Base-by-base conservation (phyloP, 35 echinoderm and acorn worm genomes). In the Ophiothrix spiculata region DNA sequence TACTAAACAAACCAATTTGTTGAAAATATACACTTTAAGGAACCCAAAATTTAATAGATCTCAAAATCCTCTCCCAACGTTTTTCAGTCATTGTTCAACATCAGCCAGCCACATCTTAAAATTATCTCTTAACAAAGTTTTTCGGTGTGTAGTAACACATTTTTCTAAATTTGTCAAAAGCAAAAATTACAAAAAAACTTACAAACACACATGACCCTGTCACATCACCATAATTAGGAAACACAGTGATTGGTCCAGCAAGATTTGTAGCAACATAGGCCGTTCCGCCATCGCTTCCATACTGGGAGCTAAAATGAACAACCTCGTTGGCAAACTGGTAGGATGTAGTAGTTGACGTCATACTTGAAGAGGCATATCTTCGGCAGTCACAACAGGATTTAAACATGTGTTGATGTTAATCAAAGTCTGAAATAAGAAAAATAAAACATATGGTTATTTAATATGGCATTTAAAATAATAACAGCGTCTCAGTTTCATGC, bases 151-250 rank as follows among this genome's bases (percentile, higher is more conserved):
- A n/a, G n/a, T n/a, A n/a, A n/a, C n/a, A n/a, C n/a, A n/a, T n/a
- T 63, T 28, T 15, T 15, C 56, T 28, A 14, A 63, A 63, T 15
- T 63, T 63, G 14, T 15, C 56, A 14, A 63, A 63, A 63, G n/a
- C 56, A 14, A 63, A 63, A 63, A 63, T 28, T 15, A 28, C 56
- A 63, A 28, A 15, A 19, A 32, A 32, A 97, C 94, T 97, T 82
- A 97, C 94, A 90, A 97, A 97, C 31, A 97, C 94, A 92, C 90
- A 92, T 17, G 94, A 90, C 14, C 85, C 78, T 19, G 94, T 97
- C 56, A 92, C 82, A 56, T 97, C 94, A 2, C 90, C 94, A 56
- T 97, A 96, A 79, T 78, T 92, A 6, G 94, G 94, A 46, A 86
- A 97, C 31, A 97, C 81, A 14, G 79, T 85, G 1, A 77, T 69